A percentile compares a stretch with the other conserved stretches of the same genome.
Conservation (phyloP, 1,140 invertebrate species). For the Drosophila parvula region DNA sequence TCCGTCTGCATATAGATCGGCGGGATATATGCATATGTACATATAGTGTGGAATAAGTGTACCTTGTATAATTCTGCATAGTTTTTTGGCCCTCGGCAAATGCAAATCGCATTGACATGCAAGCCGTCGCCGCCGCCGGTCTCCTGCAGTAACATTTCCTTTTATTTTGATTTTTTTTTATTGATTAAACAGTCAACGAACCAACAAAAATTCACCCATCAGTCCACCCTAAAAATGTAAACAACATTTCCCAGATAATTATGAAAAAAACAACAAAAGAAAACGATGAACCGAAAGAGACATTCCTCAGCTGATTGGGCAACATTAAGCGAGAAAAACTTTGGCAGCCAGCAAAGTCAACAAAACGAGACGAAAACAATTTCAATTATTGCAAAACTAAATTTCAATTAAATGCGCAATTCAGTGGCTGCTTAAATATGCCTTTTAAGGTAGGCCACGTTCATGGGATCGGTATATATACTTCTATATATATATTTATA, state of each 20-base stretch:
- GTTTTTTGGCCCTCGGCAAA: conserved; percentile 34
- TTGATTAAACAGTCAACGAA: conserved; percentile 74
- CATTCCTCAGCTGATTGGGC: conserved; percentile 26
- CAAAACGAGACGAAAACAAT: conserved; percentile 38
- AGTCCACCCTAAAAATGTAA: conserved; percentile 17
- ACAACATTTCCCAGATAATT: conserved; percentile 50
- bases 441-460: conserved; percentile 65
- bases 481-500: neutral
- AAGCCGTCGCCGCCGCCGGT: conserved; percentile 49
- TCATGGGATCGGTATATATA: neutral
- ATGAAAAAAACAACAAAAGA: conserved; percentile 14
- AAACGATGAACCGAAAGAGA: conserved; percentile 1
- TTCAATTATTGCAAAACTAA: conserved; percentile 41
- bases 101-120: conserved; percentile 70
- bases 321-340: conserved; percentile 25
- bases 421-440: conserved; percentile 55
- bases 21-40: conserved; percentile 3
- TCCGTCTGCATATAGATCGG: neutral
- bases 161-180: conserved; percentile 38
- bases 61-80: conserved; percentile 24
- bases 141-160: conserved; percentile 30
- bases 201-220: conserved; percentile 8
- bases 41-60: conserved; percentile 2
- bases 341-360: conserved; percentile 29
- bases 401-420: conserved; percentile 51